Evolutionary conservation across 2,113 vertebrate genomes (phyloP), one percentile per base, ranked within the genome.

Genomic region (Callithrix jacchus): DNA sequence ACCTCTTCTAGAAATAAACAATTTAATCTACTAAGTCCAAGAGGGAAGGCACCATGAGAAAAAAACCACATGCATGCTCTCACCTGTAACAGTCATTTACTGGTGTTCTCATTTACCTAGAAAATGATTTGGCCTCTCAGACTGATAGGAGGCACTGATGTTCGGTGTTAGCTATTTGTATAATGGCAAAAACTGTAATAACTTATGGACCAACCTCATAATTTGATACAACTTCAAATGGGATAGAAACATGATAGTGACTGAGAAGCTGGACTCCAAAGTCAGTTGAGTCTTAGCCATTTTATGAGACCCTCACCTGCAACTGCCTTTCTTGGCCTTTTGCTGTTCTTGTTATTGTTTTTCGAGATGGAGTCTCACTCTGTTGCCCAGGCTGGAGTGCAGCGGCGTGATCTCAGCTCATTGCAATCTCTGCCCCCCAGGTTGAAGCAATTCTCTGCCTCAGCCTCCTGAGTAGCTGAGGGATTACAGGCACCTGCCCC

Each of bases 181-280:
- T 30, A 64, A 32, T 6, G 61, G 61, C 27, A 14, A 64, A 64
- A 64, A 32, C 61, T 64, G 12, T 30, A 64, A 64, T 64, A 64
- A 64, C 27, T 64, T 64, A 25, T 64, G 61, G 2, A 5, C 61
- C 12, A 64, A 64, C 61, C 30, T 64, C 30, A 14, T 64, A 45
- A 37, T 27, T 25, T 5, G 45, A 66, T 35, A 32, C 11, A n/a
- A 54, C 54, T 54, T 80, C 64, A 11, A 4, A 42, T 5, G 54
- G 64, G 52, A 5, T 21, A 0, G 5, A 47, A 52, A 54, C 0
- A 2, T 42, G 2, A 2, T 0, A 2, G 14, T 14, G 30, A 40
- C 6, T 12, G 64, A 87, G 86, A 45, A 47, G 18, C 0, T 27
- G 35, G 16, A 5, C 70, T n/a, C 61, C 23, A 20, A 61, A 40